Conservation (phyloP, 2,888 invertebrate genomes). For the Pyrochroa serraticornis region DNA sequence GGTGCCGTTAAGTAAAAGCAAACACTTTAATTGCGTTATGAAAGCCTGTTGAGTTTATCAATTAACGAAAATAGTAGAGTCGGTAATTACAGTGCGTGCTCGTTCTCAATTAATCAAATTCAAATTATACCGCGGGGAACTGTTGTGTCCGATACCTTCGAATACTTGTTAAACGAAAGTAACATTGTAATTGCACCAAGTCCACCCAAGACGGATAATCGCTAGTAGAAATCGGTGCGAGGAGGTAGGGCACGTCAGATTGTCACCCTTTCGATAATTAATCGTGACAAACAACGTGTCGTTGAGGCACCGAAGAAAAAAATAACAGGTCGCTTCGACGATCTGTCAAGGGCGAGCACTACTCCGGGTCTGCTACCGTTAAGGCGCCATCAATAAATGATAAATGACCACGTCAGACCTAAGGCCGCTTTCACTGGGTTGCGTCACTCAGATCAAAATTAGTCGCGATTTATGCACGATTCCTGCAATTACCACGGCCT, state of each 20-base stretch:
- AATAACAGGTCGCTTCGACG: conserved; percentile 4
- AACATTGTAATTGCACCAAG: conserved; percentile 29
- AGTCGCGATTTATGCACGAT: conserved; percentile 10
- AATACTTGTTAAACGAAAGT: conserved; percentile 27
- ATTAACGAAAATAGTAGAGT: conserved; percentile 30
- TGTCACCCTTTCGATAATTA: conserved; percentile 22
- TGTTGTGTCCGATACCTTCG: conserved; percentile 28
- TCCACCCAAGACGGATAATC: conserved; percentile 13
- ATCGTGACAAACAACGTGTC: conserved; percentile 20
- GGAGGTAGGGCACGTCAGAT: conserved; percentile 18
- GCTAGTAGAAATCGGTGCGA: not conserved
- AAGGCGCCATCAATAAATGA: conserved; percentile 28
- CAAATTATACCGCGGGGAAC: conserved; percentile 29
- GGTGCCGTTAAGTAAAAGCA: conserved; percentile 14
- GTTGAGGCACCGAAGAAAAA: conserved; percentile 2
- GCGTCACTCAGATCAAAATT: conserved; percentile 13
- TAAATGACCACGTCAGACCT: conserved; percentile 19
- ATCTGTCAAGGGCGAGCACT: conserved; percentile 19
- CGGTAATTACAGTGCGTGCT: conserved; percentile 30
- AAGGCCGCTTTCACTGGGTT: conserved; percentile 20
- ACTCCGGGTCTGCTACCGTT: conserved; percentile 12
- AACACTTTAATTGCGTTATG: conserved; percentile 24
- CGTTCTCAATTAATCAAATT: conserved; percentile 34
- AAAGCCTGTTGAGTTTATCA: conserved; percentile 23
- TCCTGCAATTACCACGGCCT: too few species aligned